Base-by-base conservation (phyloP, 35 echinoderm and acorn worm genomes). In the Anneissia japonica region DNA sequence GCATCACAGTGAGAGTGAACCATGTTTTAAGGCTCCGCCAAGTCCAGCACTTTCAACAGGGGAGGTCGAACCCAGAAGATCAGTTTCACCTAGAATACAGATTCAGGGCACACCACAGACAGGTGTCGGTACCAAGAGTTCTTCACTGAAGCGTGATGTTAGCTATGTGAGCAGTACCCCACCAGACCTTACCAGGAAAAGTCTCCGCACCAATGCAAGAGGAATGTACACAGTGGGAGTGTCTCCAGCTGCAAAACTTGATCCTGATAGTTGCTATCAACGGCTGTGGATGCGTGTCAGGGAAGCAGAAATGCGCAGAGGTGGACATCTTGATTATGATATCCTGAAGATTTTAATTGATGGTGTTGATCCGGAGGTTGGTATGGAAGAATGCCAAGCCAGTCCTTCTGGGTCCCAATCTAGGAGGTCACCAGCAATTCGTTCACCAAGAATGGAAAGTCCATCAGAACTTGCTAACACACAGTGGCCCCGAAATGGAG, bases 271-370 rank as follows among this genome's bases (percentile, higher is more conserved):
- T 9, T 85, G 87, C 45, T 88, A 85, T 31, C 81, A 72, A 34
- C 88, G 87, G 80, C 51, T 93, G 4, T 93, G 87, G 86, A 39
- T 31, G n/a, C 73, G 91, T 35, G 91, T 93, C 28, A 82, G 87
- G 26, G 46, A 88, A 19, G 91, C 91, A 26, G 91, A 93, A 37
- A 84, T 93, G 81, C 45, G 91, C 37, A 83, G 86, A 31, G 73
- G 86, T 6, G 72, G 88, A 35, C 84, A 93, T 85, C 74, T 89
- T 19, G 91, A 93, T 37, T 86, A 93, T 74, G 91, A 93, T 0
- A 36, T 89, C 0, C 56, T 93, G 31, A 88, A 80, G 76, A 89
- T 89, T 23, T 35, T 93, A 41, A 93, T 93, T 16, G 81, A 89
- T 40, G 91, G 91, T 36, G 77, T 91, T 17, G 81, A 93, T 41